Conservation (phyloP, 35 echinoderm and acorn worm genomes). For the Holothuria glaberrima region DNA sequence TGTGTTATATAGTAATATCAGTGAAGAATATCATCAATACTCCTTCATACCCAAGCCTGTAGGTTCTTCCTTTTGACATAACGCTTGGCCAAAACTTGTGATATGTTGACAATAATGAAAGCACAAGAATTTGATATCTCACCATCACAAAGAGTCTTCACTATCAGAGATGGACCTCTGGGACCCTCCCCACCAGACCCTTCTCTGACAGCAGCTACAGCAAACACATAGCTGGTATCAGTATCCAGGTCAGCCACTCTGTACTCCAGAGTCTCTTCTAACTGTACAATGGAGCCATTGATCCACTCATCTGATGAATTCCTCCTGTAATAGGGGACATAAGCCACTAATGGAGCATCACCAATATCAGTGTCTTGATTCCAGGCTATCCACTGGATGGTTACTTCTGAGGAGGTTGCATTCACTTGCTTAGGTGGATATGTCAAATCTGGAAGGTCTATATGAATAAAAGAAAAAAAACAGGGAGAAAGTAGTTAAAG, state of each 20-base stretch:
- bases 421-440: not conserved
- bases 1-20: too few species aligned
- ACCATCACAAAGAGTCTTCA: not conserved
- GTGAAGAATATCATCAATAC: too few species aligned
- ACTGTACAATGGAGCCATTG: not conserved
- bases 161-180: not conserved
- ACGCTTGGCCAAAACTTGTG: too few species aligned
- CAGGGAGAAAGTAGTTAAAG: too few species aligned
- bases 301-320: not conserved
- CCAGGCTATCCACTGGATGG: not conserved
- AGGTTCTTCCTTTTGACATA: too few species aligned
- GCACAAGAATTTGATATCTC: not conserved
- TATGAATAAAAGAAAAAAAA: too few species aligned
- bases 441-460: slow-evolving; percentile 1
- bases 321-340: slow-evolving; percentile 7
- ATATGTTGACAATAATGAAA: too few species aligned
- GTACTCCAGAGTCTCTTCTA: not conserved
- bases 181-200: not conserved
- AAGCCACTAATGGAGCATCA: slow-evolving; percentile 8
- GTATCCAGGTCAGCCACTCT: not conserved
- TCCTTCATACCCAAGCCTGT: too few species aligned
- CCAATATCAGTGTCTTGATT: not conserved
- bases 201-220: not conserved
- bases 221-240: not conserved
- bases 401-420: not conserved